phyloP scores from a whole-genome alignment of 1,140 invertebrate species.

The Luehdorfia chinensis region DNA sequence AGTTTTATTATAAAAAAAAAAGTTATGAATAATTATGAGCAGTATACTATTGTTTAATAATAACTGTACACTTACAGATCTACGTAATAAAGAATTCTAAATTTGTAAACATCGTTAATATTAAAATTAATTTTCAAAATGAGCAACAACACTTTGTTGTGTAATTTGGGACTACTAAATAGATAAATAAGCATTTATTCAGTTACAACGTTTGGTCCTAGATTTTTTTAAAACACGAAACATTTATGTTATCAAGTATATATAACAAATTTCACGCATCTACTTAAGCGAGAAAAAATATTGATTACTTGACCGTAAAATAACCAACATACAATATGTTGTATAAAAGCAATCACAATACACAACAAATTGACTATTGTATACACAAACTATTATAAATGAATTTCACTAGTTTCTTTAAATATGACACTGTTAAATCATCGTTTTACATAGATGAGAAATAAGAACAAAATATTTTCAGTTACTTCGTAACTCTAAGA shows the following conservation, averaged over 20 bases:
- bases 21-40: neutral
- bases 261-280: neutral
- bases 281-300: slow-evolving; percentile 3
- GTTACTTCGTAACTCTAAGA: slow-evolving; percentile 43
- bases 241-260: slow-evolving; percentile 18
- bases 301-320: neutral
- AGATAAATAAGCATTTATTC: neutral
- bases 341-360: neutral
- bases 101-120: neutral
- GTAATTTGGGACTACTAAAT: neutral
- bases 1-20: neutral
- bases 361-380: neutral
- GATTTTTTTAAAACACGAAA: slow-evolving; percentile 27
- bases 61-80: slow-evolving; percentile 4
- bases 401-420: neutral
- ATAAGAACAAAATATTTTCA: slow-evolving; percentile 4
- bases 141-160: neutral
- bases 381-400: neutral
- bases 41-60: neutral
- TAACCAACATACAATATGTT: neutral
- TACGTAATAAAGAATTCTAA: neutral
- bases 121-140: neutral
- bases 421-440: neutral
- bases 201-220: slow-evolving; percentile 26
- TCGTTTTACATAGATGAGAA: neutral